phyloP scores from a whole-genome alignment of 2,797 vertebrate species.

The Gymnothorax javanicus region DNA sequence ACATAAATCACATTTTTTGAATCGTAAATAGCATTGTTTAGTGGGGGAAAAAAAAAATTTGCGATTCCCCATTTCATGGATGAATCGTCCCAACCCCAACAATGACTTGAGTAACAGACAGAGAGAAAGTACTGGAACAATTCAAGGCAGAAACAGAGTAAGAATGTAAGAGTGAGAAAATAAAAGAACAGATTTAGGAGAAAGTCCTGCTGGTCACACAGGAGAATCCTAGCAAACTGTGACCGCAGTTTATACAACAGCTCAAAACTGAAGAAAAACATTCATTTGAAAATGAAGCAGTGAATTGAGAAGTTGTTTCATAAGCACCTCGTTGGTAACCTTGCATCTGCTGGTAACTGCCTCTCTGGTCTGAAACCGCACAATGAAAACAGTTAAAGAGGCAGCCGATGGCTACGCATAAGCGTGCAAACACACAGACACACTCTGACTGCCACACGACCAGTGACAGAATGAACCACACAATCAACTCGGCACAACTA shows the following conservation, averaged over 20 bases:
- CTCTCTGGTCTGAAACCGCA: slow-evolving; percentile 37
- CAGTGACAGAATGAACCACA: neutral
- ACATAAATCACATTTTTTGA: too few relatives aligned
- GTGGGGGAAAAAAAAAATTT: too few relatives aligned
- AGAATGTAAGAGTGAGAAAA: neutral
- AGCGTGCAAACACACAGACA: neutral
- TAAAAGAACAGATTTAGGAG: neutral
- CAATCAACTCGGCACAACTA: neutral
- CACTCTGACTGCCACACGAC: neutral
- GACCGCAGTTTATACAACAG: neutral
- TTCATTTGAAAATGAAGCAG: slow-evolving; percentile 4
- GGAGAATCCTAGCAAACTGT: neutral
- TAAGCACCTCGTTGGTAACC: slow-evolving; percentile 31
- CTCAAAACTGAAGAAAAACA: neutral
- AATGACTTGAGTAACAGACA: slow-evolving; percentile 15
- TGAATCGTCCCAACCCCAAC: too few relatives aligned
- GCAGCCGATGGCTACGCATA: neutral
- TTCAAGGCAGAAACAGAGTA: neutral
- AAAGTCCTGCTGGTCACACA: neutral
- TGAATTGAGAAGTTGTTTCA: slow-evolving; percentile 25
- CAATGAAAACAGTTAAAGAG: slow-evolving; percentile 31
- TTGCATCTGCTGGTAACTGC: slow-evolving; percentile 36
- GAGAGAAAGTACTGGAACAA: neutral
- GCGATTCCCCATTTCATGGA: too few relatives aligned
- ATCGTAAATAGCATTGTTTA: too few relatives aligned